These are phyloP conservation scores for Balearica regulorum DNA, from an alignment of 2,797 vertebrate genomes.

Conservation along the genomic window DNA sequence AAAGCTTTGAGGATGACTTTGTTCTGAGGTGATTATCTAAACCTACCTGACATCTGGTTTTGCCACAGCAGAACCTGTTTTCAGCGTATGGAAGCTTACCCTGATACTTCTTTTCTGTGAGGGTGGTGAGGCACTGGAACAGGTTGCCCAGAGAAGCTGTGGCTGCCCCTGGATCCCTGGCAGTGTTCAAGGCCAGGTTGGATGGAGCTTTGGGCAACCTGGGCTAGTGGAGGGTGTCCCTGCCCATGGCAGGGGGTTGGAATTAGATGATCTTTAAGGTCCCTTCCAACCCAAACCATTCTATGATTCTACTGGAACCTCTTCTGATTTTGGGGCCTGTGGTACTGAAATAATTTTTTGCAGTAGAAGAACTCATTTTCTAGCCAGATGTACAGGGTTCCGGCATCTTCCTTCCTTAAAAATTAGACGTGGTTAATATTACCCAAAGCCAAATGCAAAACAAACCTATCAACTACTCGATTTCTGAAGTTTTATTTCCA, in stretches of 20 bases:
- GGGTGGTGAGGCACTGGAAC: no score
- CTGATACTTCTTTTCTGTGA: not conserved
- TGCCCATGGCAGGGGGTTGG: no score
- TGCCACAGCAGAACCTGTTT: not conserved
- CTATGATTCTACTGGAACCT: not conserved
- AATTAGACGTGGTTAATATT: not conserved
- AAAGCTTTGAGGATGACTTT: not conserved
- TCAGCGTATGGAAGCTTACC: not conserved
- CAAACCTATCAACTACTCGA: not conserved
- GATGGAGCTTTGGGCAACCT: rapidly evolving
- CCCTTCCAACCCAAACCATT: not conserved
- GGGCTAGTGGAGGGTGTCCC: rapidly evolving
- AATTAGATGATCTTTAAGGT: no score
- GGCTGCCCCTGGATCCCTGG: not conserved
- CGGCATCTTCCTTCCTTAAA: not conserved
- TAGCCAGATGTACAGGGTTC: not conserved
- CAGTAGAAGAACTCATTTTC: not conserved
- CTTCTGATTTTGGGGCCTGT: not conserved
- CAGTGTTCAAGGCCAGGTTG: rapidly evolving
- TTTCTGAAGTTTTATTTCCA: not conserved
- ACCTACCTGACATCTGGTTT: not conserved
- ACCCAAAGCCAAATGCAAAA: not conserved
- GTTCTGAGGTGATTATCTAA: not conserved
- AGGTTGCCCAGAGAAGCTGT: rapidly evolving
- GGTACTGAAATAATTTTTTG: not conserved